Percentiles rank a stretch among this genome's conserved stretches.
These are phyloP conservation scores for Dromaius novaehollandiae DNA, from an alignment of 2,113 vertebrate genomes.

Conservation along the genomic window DNA sequence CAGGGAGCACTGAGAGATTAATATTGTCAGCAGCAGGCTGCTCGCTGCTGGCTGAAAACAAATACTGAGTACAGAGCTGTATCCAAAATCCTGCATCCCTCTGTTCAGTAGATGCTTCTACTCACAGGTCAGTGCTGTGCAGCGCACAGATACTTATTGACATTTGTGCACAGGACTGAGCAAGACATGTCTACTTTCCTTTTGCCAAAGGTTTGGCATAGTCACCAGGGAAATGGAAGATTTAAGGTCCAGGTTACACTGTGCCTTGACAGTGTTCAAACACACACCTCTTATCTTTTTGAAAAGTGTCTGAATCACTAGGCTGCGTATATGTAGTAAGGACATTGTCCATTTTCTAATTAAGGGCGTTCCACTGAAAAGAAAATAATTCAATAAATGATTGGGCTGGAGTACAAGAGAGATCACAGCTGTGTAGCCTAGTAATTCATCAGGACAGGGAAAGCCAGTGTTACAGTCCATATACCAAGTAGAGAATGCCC, in stretches of 20 bases:
- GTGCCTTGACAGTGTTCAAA: neutral
- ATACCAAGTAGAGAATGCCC: too few species aligned
- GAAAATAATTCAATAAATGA: too few species aligned
- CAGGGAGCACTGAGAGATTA: neutral
- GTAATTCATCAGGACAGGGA: too few species aligned
- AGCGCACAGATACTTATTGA: rapidly evolving
- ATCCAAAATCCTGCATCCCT: neutral
- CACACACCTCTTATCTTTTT: too few species aligned
- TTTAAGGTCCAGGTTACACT: neutral
- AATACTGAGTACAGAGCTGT: neutral
- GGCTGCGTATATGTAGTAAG: too few species aligned
- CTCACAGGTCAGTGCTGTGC: neutral
- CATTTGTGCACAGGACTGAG: neutral
- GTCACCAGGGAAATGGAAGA: neutral
- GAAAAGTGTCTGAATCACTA: too few species aligned
- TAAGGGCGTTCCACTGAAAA: too few species aligned
- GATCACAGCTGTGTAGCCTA: too few species aligned
- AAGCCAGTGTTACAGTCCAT: too few species aligned
- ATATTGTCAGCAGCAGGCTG: neutral
- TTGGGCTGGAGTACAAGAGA: too few species aligned
- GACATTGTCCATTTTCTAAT: too few species aligned
- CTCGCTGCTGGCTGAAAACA: neutral
- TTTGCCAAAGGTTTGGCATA: neutral
- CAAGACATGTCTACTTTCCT: neutral
- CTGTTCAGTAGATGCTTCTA: neutral